A percentile compares a stretch with the other conserved stretches of the same genome.
These are phyloP conservation scores for Eurosta solidaginis DNA, from an alignment of 1,140 invertebrate species.

Conservation along the genomic window DNA sequence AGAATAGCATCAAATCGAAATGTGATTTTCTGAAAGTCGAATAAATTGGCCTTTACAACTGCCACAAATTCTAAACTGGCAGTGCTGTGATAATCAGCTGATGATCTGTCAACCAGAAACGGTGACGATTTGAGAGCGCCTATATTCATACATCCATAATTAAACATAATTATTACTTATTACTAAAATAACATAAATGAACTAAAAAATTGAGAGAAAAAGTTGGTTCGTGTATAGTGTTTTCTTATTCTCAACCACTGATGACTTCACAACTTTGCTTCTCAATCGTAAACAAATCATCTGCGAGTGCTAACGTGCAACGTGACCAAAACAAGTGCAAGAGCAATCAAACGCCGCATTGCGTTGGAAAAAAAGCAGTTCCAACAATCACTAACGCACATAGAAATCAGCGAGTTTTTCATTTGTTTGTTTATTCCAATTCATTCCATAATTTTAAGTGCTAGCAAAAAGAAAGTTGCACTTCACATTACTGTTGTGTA, in stretches of 20 bases:
- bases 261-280: not conserved
- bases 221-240: too few species aligned
- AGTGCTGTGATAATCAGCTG: not conserved
- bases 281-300: conserved; percentile 5
- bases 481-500: not conserved
- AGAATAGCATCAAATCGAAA: too few species aligned
- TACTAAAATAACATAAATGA: not conserved
- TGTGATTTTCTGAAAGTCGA: too few species aligned
- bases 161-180: not conserved
- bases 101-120: not conserved
- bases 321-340: not conserved
- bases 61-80: not conserved
- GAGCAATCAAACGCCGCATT: not conserved
- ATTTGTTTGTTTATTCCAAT: not conserved
- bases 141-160: not conserved
- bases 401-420: not conserved
- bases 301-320: not conserved
- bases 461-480: not conserved
- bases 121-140: not conserved
- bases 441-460: not conserved
- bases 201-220: not conserved
- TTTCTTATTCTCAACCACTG: not conserved
- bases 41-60: too few species aligned
- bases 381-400: not conserved
- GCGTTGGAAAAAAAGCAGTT: not conserved